Evolutionary conservation across 2,888 invertebrate species (phyloP), one percentile per base, ranked within the genome.

Genomic region (Nymphalis polychloros): DNA sequence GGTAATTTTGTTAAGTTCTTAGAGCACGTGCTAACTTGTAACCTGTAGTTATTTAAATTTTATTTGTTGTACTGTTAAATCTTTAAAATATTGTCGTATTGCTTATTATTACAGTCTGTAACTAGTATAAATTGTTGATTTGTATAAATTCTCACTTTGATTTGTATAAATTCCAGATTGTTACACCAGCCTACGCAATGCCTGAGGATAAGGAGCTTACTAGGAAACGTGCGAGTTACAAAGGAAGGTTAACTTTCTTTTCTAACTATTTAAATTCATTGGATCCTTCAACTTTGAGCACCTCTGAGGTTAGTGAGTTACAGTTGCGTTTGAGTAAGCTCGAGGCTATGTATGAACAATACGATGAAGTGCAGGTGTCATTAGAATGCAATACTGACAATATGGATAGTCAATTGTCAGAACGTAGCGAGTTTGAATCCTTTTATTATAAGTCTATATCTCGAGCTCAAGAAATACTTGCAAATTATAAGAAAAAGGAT

Each of bases 301-400:
- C 13, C 20, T 47, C 23, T 8, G 23, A 69, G 31, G 68, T 63
- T 20, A 70, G 23, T 41, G 73, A 75, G 46, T 71, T 76, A 47
- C 73, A 75, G 20, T 68, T 75, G 19, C 69, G 75, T 23, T 53
- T 73, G 8, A 67, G 62, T 63, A 73, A 69, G 41, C 66, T 75
- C 0, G 71, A 74, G 47, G 1, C 46, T 3, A 67, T 76, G 47
- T 75, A 73, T 65, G 61, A 65, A 1, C 68, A 71, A 41, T 78
- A 71, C 47, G 75, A 77, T 55, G 73, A 75, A 60, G 72, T 75
- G 13, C 75, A 78, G 53, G 60, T 69, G 47, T 17, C 47, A 48
- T 62, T 74, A 13, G 76, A 76, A 53, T 75, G 72, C 57, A 48
- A 65, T 13, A 52, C 46, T 52, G 75, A 77, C 17, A 63, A 74